Evolutionary conservation across 2,113 vertebrate species (phyloP), one percentile per base, ranked within the genome.

Genomic region (Chlorodrepanis virens): DNA sequence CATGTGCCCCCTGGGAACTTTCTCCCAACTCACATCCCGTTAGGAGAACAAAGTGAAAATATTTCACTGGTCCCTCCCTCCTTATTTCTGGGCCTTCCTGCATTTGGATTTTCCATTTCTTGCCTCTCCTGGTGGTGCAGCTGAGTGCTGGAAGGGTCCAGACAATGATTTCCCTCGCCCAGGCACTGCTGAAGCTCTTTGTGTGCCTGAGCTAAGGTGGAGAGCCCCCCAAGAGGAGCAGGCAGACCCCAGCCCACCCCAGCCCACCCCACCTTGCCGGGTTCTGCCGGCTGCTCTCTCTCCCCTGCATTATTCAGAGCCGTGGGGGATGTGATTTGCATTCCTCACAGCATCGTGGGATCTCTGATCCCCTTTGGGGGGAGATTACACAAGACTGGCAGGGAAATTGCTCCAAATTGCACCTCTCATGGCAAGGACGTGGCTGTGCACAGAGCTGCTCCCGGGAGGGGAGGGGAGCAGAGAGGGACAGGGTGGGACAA

Each of bases 331-430:
- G 68, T 42, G 82, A 92, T 94, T 92, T 92, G 91, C 94, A 96
- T 96, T 90, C 88, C 35, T 44, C 17, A 14, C 65, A 40, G 82
- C 91, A 16, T 75, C 17, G 3, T 53, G 93, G 90, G 94, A 75
- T 82, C 90, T 83, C 64, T 78, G 70, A 37, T 89, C 80, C 86
- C 76, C 76, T 92, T 45, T 60, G 35, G 57, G 79, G 77, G 45
- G 49, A 90, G 71, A 93, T 84, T 79, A 42, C 61, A 49, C 44
- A 33, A 85, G 84, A 14, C 68, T 93, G 94, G 80, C 87, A 91
- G 83, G 79, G 80, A 94, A 96, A 94, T 96, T 78, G 93, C 95
- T 89, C 14, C 1, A 75, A 94, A 96, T 96, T 91, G 92, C 87
- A 22, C 50, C 89, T n/a, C 27, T 88, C 63, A 17, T 23, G 40